Evolutionary conservation across 2,113 vertebrate species (phyloP), one percentile per base, ranked within the genome.

Genomic region (Pelmatolapia mariae): DNA sequence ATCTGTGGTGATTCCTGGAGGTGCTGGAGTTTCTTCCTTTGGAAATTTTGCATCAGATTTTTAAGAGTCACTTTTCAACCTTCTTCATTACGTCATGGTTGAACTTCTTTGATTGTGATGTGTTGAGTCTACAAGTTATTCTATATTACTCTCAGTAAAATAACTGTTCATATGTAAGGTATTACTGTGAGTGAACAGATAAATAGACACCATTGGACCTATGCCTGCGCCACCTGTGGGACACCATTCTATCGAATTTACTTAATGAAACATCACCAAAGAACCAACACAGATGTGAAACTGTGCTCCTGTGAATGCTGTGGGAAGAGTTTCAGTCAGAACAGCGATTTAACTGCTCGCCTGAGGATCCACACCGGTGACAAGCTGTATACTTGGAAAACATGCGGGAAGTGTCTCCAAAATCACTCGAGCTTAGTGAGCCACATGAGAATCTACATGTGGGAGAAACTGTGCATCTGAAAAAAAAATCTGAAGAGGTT

Each of bases 331-430:
- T 91, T 83, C 9, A 0, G 53, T 40, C 36, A 68, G 63, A 68
- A 22, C 1, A 1, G 1, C 0, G 16, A 24, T 4, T 4, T 38
- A 5, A 56, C 0, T 2, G 12, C 36, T 38, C 1, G 57, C 40
- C 29, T 63, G 9, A 33, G 29, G 59, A 38, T 59, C 3, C 68
- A 54, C 9, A 0, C 80, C 1, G 31, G 68, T 0, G 43, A 86
- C 31, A 31, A 61, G 57, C 8, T 61, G 15, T 0, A 18, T 2
- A 61, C 0, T 6, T 1, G 57, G 15, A 61, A 63, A 63, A 63
- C 59, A 33, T 0, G 5, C 16, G 33, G 59, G 59, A 63, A 19
- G 59, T 22, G 52, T 63, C 16, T 61, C 59, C 59, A 19, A 63
- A 19, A 0, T 63, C 59, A 33, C 59, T 33, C 9, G 4, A 63